These are phyloP conservation scores for Xenus cinereus DNA, from an alignment of 2,113 vertebrate species.

Conservation along the genomic window DNA sequence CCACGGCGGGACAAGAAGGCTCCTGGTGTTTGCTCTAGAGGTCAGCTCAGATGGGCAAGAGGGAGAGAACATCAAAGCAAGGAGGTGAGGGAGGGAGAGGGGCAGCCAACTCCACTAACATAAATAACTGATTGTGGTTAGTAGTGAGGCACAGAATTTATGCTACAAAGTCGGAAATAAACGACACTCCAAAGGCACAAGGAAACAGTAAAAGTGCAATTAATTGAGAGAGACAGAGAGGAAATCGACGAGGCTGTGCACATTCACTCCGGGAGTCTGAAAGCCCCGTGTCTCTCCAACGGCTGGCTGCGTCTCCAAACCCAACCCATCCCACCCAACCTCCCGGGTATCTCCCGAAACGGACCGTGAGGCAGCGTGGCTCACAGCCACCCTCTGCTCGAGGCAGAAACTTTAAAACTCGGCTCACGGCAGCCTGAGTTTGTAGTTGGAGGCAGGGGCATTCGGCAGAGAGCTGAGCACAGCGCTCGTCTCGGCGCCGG, in stretches of 20 bases:
- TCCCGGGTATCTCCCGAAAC: background rate
- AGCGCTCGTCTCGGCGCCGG: background rate
- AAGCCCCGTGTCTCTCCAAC: background rate
- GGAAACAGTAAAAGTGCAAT: background rate
- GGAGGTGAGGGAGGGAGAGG: background rate
- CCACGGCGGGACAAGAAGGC: background rate
- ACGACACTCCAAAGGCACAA: background rate
- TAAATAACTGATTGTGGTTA: background rate
- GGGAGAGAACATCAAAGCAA: background rate
- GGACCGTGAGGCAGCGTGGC: rapidly evolving
- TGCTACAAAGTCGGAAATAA: background rate
- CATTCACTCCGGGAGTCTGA: background rate
- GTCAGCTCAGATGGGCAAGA: background rate
- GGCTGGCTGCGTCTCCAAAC: background rate
- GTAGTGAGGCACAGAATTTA: background rate
- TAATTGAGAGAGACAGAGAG: background rate
- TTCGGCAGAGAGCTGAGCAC: background rate
- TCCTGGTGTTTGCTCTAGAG: background rate
- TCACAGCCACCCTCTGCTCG: background rate
- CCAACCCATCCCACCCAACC: background rate
- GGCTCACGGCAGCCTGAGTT: background rate
- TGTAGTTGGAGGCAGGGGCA: background rate
- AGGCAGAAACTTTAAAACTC: background rate
- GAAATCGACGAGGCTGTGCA: background rate
- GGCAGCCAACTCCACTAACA: background rate